phyloP scores from a whole-genome alignment of 1,140 invertebrate genomes.

The Tribolium madens region DNA sequence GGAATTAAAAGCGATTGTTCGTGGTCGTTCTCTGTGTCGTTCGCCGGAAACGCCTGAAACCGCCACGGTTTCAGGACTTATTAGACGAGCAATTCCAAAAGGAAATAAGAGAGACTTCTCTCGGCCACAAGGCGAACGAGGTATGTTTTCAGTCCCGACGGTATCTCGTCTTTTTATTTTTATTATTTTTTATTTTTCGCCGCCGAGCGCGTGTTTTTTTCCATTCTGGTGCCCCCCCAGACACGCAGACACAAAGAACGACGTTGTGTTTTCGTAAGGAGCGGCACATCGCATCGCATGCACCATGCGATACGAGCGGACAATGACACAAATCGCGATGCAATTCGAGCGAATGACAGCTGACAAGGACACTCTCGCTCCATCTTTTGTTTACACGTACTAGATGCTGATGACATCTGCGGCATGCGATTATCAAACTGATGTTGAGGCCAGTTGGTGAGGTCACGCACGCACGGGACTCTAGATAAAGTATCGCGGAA shows the following conservation, averaged over 20 bases:
- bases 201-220: background rate
- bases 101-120: conserved; percentile 1
- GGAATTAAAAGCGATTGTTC: conserved; percentile 29
- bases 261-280: background rate
- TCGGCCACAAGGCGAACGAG: background rate
- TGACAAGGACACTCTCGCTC: background rate
- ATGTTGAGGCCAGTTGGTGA: conserved; percentile 19
- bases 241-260: background rate
- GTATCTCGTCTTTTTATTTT: conserved; percentile 17
- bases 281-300: background rate
- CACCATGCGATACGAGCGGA: background rate
- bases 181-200: conserved; percentile 1
- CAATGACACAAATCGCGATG: conserved; percentile 16
- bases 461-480: conserved; percentile 13
- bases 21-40: conserved; percentile 26
- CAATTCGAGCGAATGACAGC: conserved; percentile 6
- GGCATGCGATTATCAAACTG: conserved; percentile 28
- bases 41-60: conserved; percentile 16
- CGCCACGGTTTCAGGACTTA: background rate
- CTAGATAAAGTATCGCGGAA: background rate
- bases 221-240: conserved; percentile 14
- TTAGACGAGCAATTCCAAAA: conserved; percentile 1
- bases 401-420: conserved; percentile 5
- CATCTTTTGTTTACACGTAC: conserved; percentile 12
- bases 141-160: conserved; percentile 30